A percentile compares a stretch with the other conserved stretches of the same genome.
These are phyloP conservation scores for Mustela erminea DNA, from an alignment of 2,797 vertebrate genomes.

Conservation along the genomic window DNA sequence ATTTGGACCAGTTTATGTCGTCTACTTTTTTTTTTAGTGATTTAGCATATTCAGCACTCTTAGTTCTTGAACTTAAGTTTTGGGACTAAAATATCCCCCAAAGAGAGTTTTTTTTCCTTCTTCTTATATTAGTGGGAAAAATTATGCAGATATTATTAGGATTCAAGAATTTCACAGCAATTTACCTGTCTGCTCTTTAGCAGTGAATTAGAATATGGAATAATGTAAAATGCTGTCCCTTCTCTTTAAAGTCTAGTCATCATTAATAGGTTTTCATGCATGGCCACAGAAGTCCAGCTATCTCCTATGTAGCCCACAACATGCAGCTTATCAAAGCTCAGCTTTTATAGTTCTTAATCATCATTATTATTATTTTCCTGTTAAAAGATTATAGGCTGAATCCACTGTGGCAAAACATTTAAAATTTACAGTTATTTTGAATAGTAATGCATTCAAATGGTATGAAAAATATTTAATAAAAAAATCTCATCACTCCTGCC, in stretches of 20 bases:
- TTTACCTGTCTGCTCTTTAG: neutral
- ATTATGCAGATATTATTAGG: neutral
- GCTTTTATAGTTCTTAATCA: constrained; percentile 33
- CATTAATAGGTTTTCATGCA: constrained; percentile 29
- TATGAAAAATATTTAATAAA: neutral
- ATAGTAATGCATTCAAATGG: neutral
- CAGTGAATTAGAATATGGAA: neutral
- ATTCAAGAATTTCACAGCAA: neutral
- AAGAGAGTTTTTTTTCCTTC: neutral
- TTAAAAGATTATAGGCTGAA: neutral
- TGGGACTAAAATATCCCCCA: neutral
- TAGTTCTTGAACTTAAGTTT: constrained; percentile 29
- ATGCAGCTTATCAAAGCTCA: neutral
- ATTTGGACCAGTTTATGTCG: constrained; percentile 43
- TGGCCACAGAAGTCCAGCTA: neutral
- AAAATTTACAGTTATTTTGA: constrained; percentile 35
- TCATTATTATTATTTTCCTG: neutral
- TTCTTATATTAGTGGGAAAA: neutral
- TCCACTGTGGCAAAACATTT: neutral
- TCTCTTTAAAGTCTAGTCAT: constrained; percentile 27
- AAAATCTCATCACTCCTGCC: neutral
- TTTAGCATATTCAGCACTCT: neutral
- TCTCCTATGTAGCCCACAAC: neutral
- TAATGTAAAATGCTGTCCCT: neutral
- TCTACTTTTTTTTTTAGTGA: neutral